These are phyloP conservation scores for Microctenopoma stevenorrisi DNA, from an alignment of 2,797 vertebrate species.

Conservation along the genomic window DNA sequence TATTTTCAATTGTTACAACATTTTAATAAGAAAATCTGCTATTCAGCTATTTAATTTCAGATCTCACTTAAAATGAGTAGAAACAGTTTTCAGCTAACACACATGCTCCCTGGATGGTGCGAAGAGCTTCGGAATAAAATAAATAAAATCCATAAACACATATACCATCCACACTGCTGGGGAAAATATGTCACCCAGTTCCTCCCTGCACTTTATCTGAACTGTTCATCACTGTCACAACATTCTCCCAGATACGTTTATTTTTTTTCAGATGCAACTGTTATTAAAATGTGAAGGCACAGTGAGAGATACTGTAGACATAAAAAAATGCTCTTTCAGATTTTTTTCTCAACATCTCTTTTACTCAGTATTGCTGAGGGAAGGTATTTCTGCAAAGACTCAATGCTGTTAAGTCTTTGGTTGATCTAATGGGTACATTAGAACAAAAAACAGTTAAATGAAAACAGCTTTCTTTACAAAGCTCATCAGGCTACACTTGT, in stretches of 20 bases:
- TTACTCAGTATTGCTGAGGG: not conserved
- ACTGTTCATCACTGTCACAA: constrained; percentile 6
- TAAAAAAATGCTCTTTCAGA: not conserved
- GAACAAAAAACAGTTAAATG: not conserved
- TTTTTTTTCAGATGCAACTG: not conserved
- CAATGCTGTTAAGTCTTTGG: not conserved
- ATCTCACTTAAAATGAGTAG: constrained; percentile 4
- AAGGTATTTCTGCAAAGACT: not conserved
- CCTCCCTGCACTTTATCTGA: not conserved
- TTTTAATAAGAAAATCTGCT: constrained; percentile 19
- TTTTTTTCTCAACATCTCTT: not conserved
- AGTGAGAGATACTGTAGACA: too few species aligned
- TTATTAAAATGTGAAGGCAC: not conserved
- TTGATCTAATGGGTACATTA: not conserved
- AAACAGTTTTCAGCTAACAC: constrained; percentile 5
- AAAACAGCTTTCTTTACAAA: not conserved
- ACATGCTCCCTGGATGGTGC: constrained; percentile 2
- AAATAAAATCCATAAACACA: constrained; percentile 6
- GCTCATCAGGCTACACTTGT: not conserved
- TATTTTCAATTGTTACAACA: not conserved
- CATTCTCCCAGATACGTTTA: not conserved
- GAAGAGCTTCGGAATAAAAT: constrained; percentile 2
- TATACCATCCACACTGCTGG: not conserved
- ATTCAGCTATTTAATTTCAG: constrained; percentile 9
- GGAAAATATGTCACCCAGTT: not conserved